Base-by-base conservation (phyloP, 2,797 vertebrate species). In the Artibeus jamaicensis region DNA sequence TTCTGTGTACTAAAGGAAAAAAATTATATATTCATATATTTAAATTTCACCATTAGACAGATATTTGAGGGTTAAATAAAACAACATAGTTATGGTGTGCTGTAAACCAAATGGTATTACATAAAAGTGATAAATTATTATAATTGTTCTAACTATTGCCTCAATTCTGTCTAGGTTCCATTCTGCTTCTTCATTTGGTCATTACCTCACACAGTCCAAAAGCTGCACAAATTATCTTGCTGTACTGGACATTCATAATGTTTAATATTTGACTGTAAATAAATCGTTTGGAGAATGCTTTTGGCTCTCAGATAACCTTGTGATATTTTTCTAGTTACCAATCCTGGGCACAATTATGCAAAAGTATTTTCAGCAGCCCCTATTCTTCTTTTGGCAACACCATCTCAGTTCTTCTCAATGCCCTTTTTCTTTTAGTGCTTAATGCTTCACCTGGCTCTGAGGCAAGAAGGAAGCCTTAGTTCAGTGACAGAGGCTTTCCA, bases 21-120 rank as follows among this genome's bases (percentile, higher is more conserved):
- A 44, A 44, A 93, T 91, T 97, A 62, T 62, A 29, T 29, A 62
- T 44, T 1, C 26, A 24, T 55, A 48, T 67, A n/a, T 68, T 81
- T 81, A 6, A 19, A 39, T 92, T 94, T 91, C 32, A 88, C 29
- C n/a, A 26, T 34, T 9, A 53, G 34, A 74, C 12, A 5, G 5
- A 59, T 82, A 95, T 74, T 44, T 81, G 22, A 79, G 42, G n/a
- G 94, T 50, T 92, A 67, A 79, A 84, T 65, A 92, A 84, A 79
- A 59, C 29, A 91, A 67, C 70, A n/a, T n/a, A 48, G 15, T 76
- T 83, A 12, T 4, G 48, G 50, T 65, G 5, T 11, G 84, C 89
- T 95, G 53, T 39, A 65, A 90, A 48, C 5, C 26, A 0, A 76
- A 62, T 48, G 26, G 48, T 73, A 78, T 24, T 76, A 44, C 29